Percentiles rank a stretch among this genome's conserved stretches.
Evolutionary conservation across 2,888 invertebrate species (phyloP).

Genomic region (Oegoconia quadripuncta): DNA sequence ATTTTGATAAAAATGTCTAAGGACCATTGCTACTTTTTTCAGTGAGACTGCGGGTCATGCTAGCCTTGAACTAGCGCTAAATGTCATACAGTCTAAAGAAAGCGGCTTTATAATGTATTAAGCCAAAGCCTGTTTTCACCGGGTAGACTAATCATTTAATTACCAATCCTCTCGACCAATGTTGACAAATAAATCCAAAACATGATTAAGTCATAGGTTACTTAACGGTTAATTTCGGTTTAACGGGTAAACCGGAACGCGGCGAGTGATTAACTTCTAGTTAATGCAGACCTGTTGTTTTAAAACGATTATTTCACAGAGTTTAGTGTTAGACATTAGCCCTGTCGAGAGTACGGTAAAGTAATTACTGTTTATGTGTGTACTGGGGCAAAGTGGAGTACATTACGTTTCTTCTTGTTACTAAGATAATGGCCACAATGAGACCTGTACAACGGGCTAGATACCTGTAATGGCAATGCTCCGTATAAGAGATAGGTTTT

Average conservation of each 20-base stretch:
- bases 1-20: no score
- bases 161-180: background rate
- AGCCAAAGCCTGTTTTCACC: no score
- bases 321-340: conserved; percentile 35
- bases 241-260: conserved; percentile 52
- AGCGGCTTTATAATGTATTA: no score
- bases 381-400: background rate
- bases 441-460: no score
- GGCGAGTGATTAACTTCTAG: conserved; percentile 41
- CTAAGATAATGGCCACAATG: no score
- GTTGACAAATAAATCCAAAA: conserved; percentile 23
- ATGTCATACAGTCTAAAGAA: no score
- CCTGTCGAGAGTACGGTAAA: conserved; percentile 30
- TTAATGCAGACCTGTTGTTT: conserved; percentile 35
- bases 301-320: conserved; percentile 37
- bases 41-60: no score
- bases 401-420: background rate
- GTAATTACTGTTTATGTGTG: conserved; percentile 24
- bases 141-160: no score
- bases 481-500: no score
- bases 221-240: conserved; percentile 34
- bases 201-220: conserved; percentile 36
- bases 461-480: no score
- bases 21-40: no score
- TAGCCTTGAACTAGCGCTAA: no score